Evolutionary conservation across 2,888 invertebrate species (phyloP).

Genomic region (Oligia latruncula): DNA sequence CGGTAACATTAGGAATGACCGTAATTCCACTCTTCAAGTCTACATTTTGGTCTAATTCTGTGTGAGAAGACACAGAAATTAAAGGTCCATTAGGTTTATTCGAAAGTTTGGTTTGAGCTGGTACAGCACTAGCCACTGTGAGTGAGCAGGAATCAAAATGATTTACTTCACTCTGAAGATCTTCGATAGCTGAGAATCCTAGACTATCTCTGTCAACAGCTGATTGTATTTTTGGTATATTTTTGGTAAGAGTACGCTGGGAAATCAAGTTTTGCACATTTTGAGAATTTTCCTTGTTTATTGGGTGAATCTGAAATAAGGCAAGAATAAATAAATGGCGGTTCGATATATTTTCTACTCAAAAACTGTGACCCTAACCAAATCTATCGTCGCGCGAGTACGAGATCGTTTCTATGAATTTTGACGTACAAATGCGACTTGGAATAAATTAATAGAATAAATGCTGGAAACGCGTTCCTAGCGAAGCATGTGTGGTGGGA

Average conservation of each 20-base stretch:
- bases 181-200: slow-evolving; percentile 74
- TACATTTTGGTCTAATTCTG: slow-evolving; percentile 61
- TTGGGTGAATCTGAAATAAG: slow-evolving; percentile 64
- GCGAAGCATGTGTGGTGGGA: too few relatives aligned
- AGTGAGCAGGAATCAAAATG: slow-evolving; percentile 46
- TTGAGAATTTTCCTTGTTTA: slow-evolving; percentile 71
- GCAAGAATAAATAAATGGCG: neutral
- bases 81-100: slow-evolving; percentile 43
- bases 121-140: slow-evolving; percentile 17
- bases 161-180: slow-evolving; percentile 63
- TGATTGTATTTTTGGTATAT: slow-evolving; percentile 43
- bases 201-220: slow-evolving; percentile 64
- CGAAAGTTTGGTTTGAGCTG: slow-evolving; percentile 29
- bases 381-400: neutral
- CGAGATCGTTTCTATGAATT: neutral
- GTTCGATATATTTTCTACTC: neutral
- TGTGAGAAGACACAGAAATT: slow-evolving; percentile 70
- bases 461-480: too few relatives aligned
- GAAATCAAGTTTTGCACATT: slow-evolving; percentile 60
- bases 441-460: too few relatives aligned
- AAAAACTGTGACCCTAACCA: neutral
- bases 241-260: slow-evolving; percentile 45
- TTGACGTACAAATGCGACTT: neutral
- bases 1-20: slow-evolving; percentile 62
- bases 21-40: slow-evolving; percentile 68